A percentile compares a stretch with the other conserved stretches of the same genome.
Conservation (phyloP, 2,797 vertebrate species). For the Tachyglossus aculeatus region DNA sequence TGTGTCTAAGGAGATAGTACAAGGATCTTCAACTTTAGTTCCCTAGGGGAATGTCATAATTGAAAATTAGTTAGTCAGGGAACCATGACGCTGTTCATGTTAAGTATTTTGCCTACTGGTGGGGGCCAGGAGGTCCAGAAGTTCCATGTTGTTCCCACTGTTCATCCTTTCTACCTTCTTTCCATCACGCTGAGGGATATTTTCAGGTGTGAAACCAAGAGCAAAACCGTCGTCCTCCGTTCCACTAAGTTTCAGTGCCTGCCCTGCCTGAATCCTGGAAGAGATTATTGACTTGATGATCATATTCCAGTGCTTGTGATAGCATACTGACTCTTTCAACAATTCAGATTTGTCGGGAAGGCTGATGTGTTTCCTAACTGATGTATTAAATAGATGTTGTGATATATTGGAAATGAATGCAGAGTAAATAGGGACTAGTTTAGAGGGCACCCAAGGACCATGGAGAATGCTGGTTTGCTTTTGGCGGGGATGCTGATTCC, state of each 20-base stretch:
- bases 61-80: no score
- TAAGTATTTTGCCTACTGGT: no score
- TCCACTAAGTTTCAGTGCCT: neutral
- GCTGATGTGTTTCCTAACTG: neutral
- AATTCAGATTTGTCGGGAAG: neutral
- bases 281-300: neutral
- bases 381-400: neutral
- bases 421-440: neutral
- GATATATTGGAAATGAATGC: neutral
- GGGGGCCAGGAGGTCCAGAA: no score
- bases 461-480: neutral
- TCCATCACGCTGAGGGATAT: no score
- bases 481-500: neutral
- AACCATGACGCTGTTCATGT: no score
- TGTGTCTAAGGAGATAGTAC: neutral
- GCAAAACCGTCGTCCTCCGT: no score
- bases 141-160: no score
- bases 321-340: neutral
- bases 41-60: no score
- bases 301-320: neutral
- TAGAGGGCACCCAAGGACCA: neutral
- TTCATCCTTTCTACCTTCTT: no score
- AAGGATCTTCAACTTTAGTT: neutral
- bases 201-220: no score
- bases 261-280: neutral